A percentile compares a stretch with the other conserved stretches of the same genome.
Conservation (phyloP, 1,140 invertebrate species). For the Lerema accius region DNA sequence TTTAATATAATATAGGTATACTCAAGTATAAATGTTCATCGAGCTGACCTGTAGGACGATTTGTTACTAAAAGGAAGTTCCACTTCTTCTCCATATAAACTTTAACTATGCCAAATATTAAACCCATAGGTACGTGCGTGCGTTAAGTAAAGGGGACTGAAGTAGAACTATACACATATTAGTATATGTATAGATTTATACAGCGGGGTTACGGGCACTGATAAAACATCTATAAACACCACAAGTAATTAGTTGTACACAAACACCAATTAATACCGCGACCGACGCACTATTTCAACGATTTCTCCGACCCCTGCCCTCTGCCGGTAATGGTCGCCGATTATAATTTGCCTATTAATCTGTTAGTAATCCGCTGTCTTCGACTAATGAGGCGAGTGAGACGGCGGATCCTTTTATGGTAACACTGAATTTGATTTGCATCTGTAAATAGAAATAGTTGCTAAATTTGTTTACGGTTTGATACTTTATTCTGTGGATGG, state of each 20-base stretch:
- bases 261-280: conserved; percentile 23
- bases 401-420: conserved; percentile 2
- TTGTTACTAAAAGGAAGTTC: no score
- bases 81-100: no score
- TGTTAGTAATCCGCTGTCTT: conserved; percentile 11
- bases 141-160: no score
- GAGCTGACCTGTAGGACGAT: no score
- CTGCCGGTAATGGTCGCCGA: conserved; percentile 11
- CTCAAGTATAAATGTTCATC: no score
- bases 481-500: no score
- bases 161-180: no score
- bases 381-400: conserved; percentile 11
- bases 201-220: neutral
- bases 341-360: conserved; percentile 30
- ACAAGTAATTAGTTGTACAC: conserved; percentile 22
- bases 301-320: conserved; percentile 25
- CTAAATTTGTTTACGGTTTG: no score
- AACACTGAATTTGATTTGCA: neutral
- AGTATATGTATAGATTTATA: no score
- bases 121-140: no score
- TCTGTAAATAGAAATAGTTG: neutral
- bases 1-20: no score
- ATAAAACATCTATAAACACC: conserved; percentile 22
- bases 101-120: no score
- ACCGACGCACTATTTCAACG: conserved; percentile 23